Base-by-base conservation (phyloP, 2,888 invertebrate species). In the Holacanthella duospinosa region DNA sequence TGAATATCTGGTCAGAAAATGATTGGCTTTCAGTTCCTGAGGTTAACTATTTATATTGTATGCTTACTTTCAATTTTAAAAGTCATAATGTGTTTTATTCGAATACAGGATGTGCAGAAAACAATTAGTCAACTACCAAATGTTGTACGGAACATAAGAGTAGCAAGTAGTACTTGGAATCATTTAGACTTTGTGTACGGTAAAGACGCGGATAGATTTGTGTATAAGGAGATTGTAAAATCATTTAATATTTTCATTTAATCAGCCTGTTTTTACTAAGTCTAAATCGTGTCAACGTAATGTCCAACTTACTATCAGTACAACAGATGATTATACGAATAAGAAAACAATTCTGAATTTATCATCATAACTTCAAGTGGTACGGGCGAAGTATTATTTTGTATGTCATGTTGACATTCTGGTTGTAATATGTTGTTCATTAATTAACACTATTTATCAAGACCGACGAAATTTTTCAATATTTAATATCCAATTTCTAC, bases 11-110 rank as follows among this genome's bases (percentile, higher is more conserved):
- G 36, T 76, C 75, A 16, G 74, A 72, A 6, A 71, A 75, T 16
- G 79, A 79, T 65, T 76, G 75, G 74, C 71, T 79, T 26, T 77
- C 79, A 24, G 77, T 75, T 27, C 60, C 60, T 4, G 36, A 44
- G 25, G 60, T 60, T 24, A 56, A 9, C n/a, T n/a, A n/a, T n/a
- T n/a, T n/a, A 16, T 16, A 16, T 43, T 16, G 19, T 43, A 43
- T 43, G 12, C 12, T 43, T 43, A 43, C 12, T 43, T 43, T 19
- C 19, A 43, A 43, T 43, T 19, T 43, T 19, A 43, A 12, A 43
- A 43, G 12, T 19, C 36, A 36, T 36, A 6, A 9, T 16, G 16
- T 36, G 36, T 36, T 16, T 36, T 9, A 9, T 25, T 6, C 54
- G 54, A n/a, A n/a, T n/a, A 6, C 24, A 53, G 25, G 55, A 55